phyloP scores from a whole-genome alignment of 2,113 vertebrate genomes.

The Trematocara unimaculatum region DNA sequence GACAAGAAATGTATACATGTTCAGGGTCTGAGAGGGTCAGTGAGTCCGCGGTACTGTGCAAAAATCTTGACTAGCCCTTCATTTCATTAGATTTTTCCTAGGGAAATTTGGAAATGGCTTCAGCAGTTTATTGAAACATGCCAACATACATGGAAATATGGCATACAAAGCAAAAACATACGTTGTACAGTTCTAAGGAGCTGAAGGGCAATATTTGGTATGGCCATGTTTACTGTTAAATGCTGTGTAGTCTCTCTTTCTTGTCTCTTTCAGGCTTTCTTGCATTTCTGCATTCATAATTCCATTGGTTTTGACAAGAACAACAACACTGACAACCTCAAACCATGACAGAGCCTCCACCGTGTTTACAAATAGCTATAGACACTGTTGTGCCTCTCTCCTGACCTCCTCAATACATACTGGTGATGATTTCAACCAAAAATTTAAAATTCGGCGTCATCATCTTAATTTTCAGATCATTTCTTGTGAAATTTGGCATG shows the following conservation, averaged over 20 bases:
- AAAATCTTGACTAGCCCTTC: not conserved
- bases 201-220: not conserved
- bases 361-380: not conserved
- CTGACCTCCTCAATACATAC: not conserved
- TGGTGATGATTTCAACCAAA: not conserved
- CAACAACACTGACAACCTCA: not conserved
- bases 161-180: not conserved
- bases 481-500: not conserved
- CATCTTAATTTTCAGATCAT: not conserved
- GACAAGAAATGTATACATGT: not conserved
- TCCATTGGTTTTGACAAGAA: not conserved
- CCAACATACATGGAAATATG: not conserved
- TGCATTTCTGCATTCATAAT: not conserved
- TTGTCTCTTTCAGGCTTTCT: not conserved
- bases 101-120: not conserved
- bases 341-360: not conserved
- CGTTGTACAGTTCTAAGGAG: not conserved
- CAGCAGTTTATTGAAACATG: not conserved
- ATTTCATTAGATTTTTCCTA: not conserved
- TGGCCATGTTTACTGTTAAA: not conserved
- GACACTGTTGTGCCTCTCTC: not conserved
- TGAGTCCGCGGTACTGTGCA: not conserved
- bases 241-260: not conserved
- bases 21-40: not conserved
- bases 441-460: not conserved